These are phyloP conservation scores for Cheiracanthium punctorium DNA, from an alignment of 2,888 invertebrate genomes.

Conservation along the genomic window DNA sequence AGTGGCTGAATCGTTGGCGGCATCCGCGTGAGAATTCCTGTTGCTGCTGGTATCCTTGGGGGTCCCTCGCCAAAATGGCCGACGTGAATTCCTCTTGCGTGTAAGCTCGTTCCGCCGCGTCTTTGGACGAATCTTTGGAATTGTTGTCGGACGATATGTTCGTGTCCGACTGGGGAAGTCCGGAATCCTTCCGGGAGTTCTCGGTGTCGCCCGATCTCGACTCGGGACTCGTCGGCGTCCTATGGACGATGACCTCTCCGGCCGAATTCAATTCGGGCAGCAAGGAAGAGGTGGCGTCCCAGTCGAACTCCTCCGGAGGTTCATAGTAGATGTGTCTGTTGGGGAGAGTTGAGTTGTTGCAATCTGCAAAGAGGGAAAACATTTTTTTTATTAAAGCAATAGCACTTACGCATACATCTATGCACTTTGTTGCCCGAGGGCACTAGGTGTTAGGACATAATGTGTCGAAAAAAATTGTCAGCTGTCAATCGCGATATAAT, in stretches of 20 bases:
- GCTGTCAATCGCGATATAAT: too few relatives aligned
- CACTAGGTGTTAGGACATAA: too few relatives aligned
- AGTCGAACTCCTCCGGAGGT: constrained; percentile 66
- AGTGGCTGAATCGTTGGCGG: background rate
- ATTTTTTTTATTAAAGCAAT: too few relatives aligned
- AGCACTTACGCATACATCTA: too few relatives aligned
- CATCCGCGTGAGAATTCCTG: background rate
- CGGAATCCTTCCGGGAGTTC: background rate
- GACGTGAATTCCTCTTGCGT: constrained; percentile 66
- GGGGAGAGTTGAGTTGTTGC: constrained; percentile 20
- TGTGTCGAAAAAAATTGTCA: too few relatives aligned
- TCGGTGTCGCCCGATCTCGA: background rate
- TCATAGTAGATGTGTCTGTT: constrained; percentile 65
- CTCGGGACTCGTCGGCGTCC: constrained; percentile 43
- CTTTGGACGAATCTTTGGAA: constrained; percentile 41
- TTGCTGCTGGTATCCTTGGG: background rate
- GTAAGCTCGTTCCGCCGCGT: constrained; percentile 51
- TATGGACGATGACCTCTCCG: constrained; percentile 53
- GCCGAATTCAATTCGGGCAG: constrained; percentile 16
- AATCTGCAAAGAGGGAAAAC: constrained; percentile 21
- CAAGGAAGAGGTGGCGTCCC: constrained; percentile 28
- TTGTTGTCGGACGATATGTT: constrained; percentile 3
- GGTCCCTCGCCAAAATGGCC: constrained; percentile 61
- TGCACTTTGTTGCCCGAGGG: too few relatives aligned
- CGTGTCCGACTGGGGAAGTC: background rate